Base-by-base conservation (phyloP, 2,797 vertebrate genomes). In the Prunella strophiata region DNA sequence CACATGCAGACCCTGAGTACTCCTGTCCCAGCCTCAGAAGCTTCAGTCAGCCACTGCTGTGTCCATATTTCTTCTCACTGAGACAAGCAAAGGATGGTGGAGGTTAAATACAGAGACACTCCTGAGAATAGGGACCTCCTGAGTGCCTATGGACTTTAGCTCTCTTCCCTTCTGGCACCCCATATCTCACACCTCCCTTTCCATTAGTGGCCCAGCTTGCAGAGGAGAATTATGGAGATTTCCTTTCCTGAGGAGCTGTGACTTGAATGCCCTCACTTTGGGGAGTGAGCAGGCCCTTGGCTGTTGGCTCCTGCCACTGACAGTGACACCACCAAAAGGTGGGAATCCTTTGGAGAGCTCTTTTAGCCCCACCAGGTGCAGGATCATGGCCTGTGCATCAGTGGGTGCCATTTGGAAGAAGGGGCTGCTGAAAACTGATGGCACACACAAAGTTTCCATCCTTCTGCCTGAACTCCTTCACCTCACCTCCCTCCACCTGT, bases 321-420 rank as follows among this genome's bases (percentile, higher is more conserved):
- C 27, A 42, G n/a, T 23, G 25, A 47, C 54, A 48, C 15, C 17
- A 51, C 23, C 14, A 18, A 58, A 84, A 83, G 11, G 26, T 36
- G 14, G 36, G 17, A 77, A 32, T 5, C 13, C 38, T 63, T 72
- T 54, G 42, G 50, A 79, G 75, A 65, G 11, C n/a, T 78, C 20
- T 55, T n/a, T 26, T 11, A 76, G 48, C 13, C 20, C 21, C 34
- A 6, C 5, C 1, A 0, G 34, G 16, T 34, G 54, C 45, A 61
- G 45, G 47, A 62, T 10, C 4, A 1, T 4, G 34, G 18, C 34
- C 52, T 68, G 42, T 59, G n/a, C 8, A 57, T 18, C 36, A 65
- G 42, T 0, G 0, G 11, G 16, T 86, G 15, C 42, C 50, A 23
- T 18, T 72, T 43, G 25, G 8, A 30, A 54, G 59, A 55, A 61